Conservation (phyloP, 2,888 invertebrate species). For the Leptinotarsa tumamoca region DNA sequence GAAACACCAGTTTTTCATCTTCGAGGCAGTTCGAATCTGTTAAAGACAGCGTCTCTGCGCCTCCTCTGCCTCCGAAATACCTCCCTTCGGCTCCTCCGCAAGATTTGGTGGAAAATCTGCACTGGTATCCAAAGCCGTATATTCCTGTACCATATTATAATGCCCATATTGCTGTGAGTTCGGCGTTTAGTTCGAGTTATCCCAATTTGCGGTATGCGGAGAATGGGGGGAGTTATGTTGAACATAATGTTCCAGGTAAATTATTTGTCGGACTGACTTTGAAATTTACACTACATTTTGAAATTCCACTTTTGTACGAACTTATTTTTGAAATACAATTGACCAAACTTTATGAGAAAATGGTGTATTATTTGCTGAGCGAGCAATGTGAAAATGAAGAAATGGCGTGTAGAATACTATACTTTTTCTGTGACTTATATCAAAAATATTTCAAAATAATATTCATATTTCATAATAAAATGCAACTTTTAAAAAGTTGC, state of each 20-base stretch:
- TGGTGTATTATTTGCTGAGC: too few species aligned
- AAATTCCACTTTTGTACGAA: too few species aligned
- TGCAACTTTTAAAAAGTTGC: too few species aligned
- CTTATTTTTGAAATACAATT: too few species aligned
- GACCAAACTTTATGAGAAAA: too few species aligned
- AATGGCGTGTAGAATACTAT: too few species aligned
- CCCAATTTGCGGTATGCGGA: slow-evolving; percentile 41
- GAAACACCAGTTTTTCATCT: slow-evolving; percentile 21
- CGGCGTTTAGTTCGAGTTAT: slow-evolving; percentile 44
- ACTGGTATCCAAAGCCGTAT: slow-evolving; percentile 51
- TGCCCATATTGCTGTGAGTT: slow-evolving; percentile 26
- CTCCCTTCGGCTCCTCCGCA: slow-evolving; percentile 63
- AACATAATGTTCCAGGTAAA: slow-evolving; percentile 22
- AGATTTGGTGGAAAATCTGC: slow-evolving; percentile 50
- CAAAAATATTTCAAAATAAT: too few species aligned
- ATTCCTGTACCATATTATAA: slow-evolving; percentile 33
- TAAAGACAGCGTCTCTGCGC: slow-evolving; percentile 39
- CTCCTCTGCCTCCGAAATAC: slow-evolving; percentile 55
- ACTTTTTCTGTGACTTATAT: too few species aligned
- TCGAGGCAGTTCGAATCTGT: slow-evolving; percentile 22
- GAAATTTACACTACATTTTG: background rate
- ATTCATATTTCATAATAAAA: too few species aligned
- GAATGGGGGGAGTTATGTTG: slow-evolving; percentile 5
- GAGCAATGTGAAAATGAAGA: too few species aligned
- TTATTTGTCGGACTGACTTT: background rate